Percentiles rank a stretch among this genome's conserved stretches.
phyloP scores from a whole-genome alignment of 1,140 invertebrate genomes.

The Oncopeltus fasciatus region DNA sequence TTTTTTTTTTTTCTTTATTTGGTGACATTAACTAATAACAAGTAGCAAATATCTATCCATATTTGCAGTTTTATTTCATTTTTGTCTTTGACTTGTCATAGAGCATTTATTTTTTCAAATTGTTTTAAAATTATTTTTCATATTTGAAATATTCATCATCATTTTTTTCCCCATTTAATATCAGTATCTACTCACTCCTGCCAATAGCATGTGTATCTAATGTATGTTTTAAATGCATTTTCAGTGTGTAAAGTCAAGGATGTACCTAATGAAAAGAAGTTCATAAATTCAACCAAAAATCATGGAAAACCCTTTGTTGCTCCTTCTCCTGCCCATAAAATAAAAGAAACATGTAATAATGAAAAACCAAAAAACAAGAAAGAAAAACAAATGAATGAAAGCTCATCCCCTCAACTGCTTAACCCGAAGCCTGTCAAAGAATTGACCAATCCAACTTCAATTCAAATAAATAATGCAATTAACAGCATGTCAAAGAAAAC shows the following conservation, averaged over 20 bases:
- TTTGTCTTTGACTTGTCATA: too few relatives aligned
- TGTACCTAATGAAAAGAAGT: conserved; percentile 24
- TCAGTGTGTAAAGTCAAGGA: conserved; percentile 37
- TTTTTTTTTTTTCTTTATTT: too few relatives aligned
- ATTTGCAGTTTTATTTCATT: too few relatives aligned
- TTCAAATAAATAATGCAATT: conserved; percentile 27
- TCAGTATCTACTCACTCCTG: too few relatives aligned
- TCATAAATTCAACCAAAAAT: conserved; percentile 12
- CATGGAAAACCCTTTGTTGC: neutral
- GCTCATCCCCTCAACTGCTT: neutral
- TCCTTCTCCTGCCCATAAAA: neutral
- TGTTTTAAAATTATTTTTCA: too few relatives aligned
- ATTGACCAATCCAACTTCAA: conserved; percentile 25
- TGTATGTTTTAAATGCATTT: too few relatives aligned
- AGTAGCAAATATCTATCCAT: too few relatives aligned
- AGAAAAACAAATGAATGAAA: neutral
- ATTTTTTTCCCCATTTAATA: too few relatives aligned
- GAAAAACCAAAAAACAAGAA: neutral
- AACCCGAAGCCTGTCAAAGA: conserved; percentile 9
- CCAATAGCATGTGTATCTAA: too few relatives aligned
- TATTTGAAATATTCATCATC: too few relatives aligned
- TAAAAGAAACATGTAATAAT: neutral
- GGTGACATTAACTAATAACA: too few relatives aligned
- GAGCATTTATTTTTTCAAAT: too few relatives aligned
- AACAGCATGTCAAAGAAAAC: conserved; percentile 23